Base-by-base conservation (phyloP, 2,113 vertebrate species). In the Canis aureus region DNA sequence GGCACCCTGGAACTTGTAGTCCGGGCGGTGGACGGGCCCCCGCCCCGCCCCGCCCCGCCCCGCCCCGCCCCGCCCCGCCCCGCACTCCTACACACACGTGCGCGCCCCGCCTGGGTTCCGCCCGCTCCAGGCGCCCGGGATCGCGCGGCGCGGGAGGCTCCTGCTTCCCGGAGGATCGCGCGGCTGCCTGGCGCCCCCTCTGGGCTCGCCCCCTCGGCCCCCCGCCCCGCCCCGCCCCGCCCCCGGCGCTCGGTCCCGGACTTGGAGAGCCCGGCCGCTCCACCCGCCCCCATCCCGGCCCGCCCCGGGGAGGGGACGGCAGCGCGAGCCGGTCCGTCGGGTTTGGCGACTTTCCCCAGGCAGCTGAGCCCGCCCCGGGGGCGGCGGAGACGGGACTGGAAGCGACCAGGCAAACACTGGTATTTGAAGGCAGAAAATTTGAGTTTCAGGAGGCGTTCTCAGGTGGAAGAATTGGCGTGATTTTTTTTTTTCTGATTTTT, bases 1-100 rank as follows among this genome's bases (percentile, higher is more conserved):
- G 95, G 98, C 97, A 98, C 97, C 73, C 97, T 97, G 98, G 98
- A 95, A 98, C 97, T 98, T 98, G 98, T 98, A 98, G 98, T 98
- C 92, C 84, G 1, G 59, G 51, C 6, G 32, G 89, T 8, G 9
- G 13, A 53, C 0, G 57, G 59, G 73, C 78, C 38, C 71, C 20
- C 29, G 55, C 95, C 89, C 81, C 74, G 64, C 80, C 87, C 91
- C 38, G 38, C 38, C 35, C 38, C 23, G 38, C 64, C n/a, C n/a
- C n/a, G n/a, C n/a, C n/a, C n/a, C n/a, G n/a, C n/a, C 94, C 7
- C 53, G 76, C 51, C 29, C 23, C 43, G 43, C 38, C 71, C 20
- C 29, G 55, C 95, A 11, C 91, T 59, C 19, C 17, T 53, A 6
- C 1, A 10, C 91, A 91, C 96, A 91, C 93, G 88, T 95, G 91